These are phyloP conservation scores for Patella pellucida DNA, from an alignment of 2,888 invertebrate genomes.

Conservation along the genomic window DNA sequence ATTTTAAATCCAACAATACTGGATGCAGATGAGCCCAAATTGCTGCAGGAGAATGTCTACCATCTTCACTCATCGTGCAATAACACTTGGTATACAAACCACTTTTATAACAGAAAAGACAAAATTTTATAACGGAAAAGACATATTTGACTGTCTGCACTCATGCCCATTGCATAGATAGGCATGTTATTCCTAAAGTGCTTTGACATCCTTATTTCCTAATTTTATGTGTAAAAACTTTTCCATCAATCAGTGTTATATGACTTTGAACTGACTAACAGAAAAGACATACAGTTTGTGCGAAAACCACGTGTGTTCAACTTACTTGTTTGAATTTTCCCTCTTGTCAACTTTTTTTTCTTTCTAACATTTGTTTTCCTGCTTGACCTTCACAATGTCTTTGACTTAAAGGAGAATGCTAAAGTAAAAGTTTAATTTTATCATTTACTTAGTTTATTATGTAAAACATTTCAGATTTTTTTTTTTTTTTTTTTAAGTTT, in stretches of 20 bases:
- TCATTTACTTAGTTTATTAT: too few species aligned
- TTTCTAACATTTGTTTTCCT: neutral
- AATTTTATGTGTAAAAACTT: too few species aligned
- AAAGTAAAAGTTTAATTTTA: too few species aligned
- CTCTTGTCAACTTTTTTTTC: too few species aligned
- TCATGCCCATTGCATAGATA: neutral
- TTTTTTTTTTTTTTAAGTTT: too few species aligned
- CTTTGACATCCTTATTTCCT: too few species aligned
- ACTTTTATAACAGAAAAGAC: too few species aligned
- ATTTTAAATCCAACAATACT: slow-evolving; percentile 30
- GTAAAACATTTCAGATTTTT: too few species aligned
- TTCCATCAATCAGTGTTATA: neutral
- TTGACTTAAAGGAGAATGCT: neutral
- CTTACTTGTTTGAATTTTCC: slow-evolving; percentile 1
- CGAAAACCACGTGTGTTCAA: neutral
- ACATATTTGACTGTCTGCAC: too few species aligned
- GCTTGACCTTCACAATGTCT: neutral
- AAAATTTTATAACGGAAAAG: too few species aligned
- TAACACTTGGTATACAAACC: slow-evolving; percentile 20
- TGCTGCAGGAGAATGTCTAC: slow-evolving; percentile 59
- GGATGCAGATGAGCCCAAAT: slow-evolving; percentile 68
- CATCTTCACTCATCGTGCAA: slow-evolving; percentile 56
- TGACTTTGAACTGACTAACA: neutral
- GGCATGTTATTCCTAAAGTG: neutral
- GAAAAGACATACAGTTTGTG: neutral